Evolutionary conservation across 1,140 invertebrate genomes (phyloP), one percentile per base, ranked within the genome.

Genomic region (Drosophila burlai): DNA sequence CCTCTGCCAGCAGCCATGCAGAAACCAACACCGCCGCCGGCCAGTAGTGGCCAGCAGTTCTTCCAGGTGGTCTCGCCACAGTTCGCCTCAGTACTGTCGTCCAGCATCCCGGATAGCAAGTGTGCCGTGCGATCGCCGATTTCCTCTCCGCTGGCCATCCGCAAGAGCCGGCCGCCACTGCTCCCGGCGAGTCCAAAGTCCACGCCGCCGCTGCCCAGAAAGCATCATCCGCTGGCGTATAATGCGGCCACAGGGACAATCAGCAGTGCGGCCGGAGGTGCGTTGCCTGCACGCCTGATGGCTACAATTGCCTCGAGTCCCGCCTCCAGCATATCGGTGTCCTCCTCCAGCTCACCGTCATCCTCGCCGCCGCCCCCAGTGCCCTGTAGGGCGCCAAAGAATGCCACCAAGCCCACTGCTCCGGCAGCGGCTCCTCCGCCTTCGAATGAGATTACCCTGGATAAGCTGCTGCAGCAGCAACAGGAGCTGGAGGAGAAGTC

Each of bases 301-400:
- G 59, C 84, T 55, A 82, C 83, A 18, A 76, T 85, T 18, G 80
- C 91, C 15, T 76, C 76, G 4, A 92, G 90, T 58, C 90, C 92
- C 10, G 80, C 76, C 1, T 92, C 91, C 2, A 91, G 86, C 42
- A 74, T 92, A 54, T 92, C 91, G 45, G 75, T 92, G 21, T 92
- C 90, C 1, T 92, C 92, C 7, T 93, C 90, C 42, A 92, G 89
- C 16, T 87, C 91, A 13, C 91, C 91, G 0, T 92, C 91, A 2
- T 82, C 91, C 3, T 91, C 91, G 8, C 91, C 91, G 9, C 91
- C 91, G 10, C 86, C 90, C 4, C 91, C 91, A 1, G 81, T 92
- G 38, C 91, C 91, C 0, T 82, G 83, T 42, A 76, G 91, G 9
- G 91, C 91, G 0, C 91, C 91, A 2, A 92, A 92, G 57, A 78